These are phyloP conservation scores for Tenthredo mesomela DNA, from an alignment of 2,888 invertebrate species.

Conservation along the genomic window DNA sequence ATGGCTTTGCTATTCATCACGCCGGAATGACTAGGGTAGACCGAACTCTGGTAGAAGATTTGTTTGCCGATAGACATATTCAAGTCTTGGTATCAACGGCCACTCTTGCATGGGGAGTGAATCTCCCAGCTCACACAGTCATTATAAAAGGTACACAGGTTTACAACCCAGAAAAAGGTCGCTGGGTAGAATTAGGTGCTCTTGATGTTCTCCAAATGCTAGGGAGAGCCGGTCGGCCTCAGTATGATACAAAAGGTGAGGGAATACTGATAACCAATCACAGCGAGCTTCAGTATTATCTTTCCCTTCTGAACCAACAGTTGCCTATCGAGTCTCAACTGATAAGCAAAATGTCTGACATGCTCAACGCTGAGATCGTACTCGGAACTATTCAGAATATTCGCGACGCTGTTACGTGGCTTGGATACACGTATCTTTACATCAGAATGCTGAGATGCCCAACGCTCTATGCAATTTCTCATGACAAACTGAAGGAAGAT, in stretches of 20 bases:
- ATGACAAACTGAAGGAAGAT: constrained; percentile 90
- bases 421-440: constrained; percentile 98
- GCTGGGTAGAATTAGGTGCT: constrained; percentile 98
- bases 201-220: constrained; percentile 99
- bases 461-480: constrained; percentile 90
- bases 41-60: constrained; percentile 97
- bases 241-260: constrained; percentile 97
- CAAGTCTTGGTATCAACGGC: constrained; percentile 99
- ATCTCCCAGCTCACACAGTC: constrained; percentile 99
- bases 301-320: constrained; percentile 98
- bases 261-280: constrained; percentile 99
- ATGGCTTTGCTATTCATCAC: constrained; percentile 99
- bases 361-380: constrained; percentile 98
- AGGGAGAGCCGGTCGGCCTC: constrained; percentile 97
- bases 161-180: constrained; percentile 98
- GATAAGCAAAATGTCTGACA: constrained; percentile 95
- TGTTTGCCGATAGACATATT: constrained; percentile 98
- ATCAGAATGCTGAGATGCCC: constrained; percentile 96
- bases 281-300: constrained; percentile 98
- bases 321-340: constrained; percentile 99
- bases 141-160: constrained; percentile 99
- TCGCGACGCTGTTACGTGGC: constrained; percentile 94
- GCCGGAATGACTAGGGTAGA: constrained; percentile 99
- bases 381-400: constrained; percentile 96
- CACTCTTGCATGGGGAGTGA: constrained; percentile 99